These are phyloP conservation scores for Hyposoter dolosus DNA, from an alignment of 2,888 invertebrate genomes.

Conservation along the genomic window DNA sequence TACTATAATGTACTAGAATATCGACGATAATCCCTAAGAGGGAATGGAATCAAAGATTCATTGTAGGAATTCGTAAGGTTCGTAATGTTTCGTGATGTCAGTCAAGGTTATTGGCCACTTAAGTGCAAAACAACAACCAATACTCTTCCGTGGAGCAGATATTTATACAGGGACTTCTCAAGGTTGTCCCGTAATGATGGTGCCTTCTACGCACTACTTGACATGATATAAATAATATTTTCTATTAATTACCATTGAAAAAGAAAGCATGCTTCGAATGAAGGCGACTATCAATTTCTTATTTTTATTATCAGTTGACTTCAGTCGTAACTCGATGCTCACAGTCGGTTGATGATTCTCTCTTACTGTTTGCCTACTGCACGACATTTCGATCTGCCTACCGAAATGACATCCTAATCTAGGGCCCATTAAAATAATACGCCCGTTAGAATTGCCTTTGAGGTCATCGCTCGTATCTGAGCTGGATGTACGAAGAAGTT, in stretches of 20 bases:
- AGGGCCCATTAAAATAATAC: not conserved
- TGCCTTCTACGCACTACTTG: not conserved
- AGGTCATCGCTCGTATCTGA: not conserved
- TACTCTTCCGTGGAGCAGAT: not conserved
- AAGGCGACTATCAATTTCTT: not conserved
- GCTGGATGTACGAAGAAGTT: not conserved
- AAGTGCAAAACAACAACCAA: not conserved
- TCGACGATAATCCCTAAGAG: slow-evolving; percentile 17
- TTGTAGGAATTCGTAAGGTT: slow-evolving; percentile 33
- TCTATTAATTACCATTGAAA: not conserved
- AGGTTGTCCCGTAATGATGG: not conserved
- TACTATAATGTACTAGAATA: slow-evolving; percentile 23
- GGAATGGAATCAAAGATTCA: slow-evolving; percentile 61
- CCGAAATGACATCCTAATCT: not conserved
- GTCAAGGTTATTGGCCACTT: slow-evolving; percentile 3
- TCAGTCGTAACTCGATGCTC: not conserved
- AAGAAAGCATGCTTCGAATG: not conserved
- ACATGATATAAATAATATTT: not conserved
- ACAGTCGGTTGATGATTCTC: too few relatives aligned
- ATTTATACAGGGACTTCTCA: not conserved
- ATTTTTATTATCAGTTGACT: not conserved
- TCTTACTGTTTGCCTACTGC: not conserved
- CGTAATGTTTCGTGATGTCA: not conserved
- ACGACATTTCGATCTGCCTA: not conserved
- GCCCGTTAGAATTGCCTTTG: not conserved